Percentiles rank a stretch among this genome's conserved stretches.
Evolutionary conservation across 2,888 invertebrate species (phyloP).

Genomic region (Eubasilissa splendida): DNA sequence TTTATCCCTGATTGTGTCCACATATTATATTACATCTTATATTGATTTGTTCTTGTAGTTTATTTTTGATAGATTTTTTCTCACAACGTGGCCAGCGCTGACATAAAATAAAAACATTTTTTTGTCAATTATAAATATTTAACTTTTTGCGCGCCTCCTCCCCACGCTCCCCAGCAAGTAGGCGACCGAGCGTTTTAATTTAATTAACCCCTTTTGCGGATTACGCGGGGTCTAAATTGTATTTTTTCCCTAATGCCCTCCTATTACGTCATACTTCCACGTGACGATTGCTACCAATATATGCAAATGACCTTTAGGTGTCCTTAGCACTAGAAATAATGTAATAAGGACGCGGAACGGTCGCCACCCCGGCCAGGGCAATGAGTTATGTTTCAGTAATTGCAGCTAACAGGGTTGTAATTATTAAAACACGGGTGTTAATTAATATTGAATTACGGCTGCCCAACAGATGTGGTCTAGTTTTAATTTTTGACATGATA

Average conservation of each 20-base stretch:
- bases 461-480: slow-evolving; percentile 43
- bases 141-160: too few species aligned
- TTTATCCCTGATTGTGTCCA: too few species aligned
- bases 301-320: slow-evolving; percentile 50
- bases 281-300: slow-evolving; percentile 25
- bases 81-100: too few species aligned
- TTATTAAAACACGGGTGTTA: slow-evolving; percentile 36
- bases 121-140: too few species aligned
- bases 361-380: slow-evolving; percentile 18
- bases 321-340: slow-evolving; percentile 46
- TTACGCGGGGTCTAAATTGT: slow-evolving; percentile 42
- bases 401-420: slow-evolving; percentile 15
- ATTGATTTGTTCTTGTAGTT: too few species aligned
- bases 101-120: too few species aligned
- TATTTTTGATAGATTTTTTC: too few species aligned
- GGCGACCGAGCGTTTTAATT: slow-evolving; percentile 51
- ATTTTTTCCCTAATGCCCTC: slow-evolving; percentile 39
- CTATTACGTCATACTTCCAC: slow-evolving; percentile 30
- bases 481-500: slow-evolving; percentile 37
- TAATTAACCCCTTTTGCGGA: slow-evolving; percentile 57
- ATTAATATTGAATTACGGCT: slow-evolving; percentile 41
- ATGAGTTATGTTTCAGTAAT: slow-evolving; percentile 44
- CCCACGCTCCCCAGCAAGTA: slow-evolving; percentile 19
- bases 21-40: too few species aligned
- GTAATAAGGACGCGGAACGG: slow-evolving; percentile 41